Evolutionary conservation across 2,113 vertebrate genomes (phyloP), one percentile per base, ranked within the genome.

Genomic region (Atrichornis clamosus): DNA sequence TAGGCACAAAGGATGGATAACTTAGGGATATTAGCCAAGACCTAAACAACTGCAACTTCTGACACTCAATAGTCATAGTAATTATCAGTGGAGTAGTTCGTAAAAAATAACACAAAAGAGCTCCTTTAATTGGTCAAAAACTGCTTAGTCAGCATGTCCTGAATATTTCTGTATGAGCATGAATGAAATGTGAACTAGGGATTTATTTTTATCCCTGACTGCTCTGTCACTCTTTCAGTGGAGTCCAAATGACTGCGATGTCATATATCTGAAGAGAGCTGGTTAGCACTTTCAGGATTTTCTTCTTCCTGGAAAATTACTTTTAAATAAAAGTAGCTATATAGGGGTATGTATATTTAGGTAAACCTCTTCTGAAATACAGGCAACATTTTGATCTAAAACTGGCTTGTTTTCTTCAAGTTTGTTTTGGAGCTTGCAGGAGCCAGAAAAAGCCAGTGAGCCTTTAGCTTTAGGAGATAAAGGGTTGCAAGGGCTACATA

Each of bases 191-290:
- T 84, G 76, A 86, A 55, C 32, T 33, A 52, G 10, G 1, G 0
- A 46, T 81, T 84, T 93, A 81, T 90, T 95, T 94, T 93, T 93
- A 78, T 75, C 44, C 26, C 14, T 86, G 56, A 46, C 18, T 86
- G 52, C 60, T 84, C 72, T 47, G 59, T 86, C 79, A 90, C 24
- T 63, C 7, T 93, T 80, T 64, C 56, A 60, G 56, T 44, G 19
- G 44, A 74, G 39, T 49, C 17, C 32, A 63, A 10, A 12, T 39
- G 55, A 67, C 22, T 75, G 30, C 56, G 64, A 6, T 30, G 37
- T 33, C 18, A 6, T 4, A 49, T 18, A 13, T 84, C 64, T 84
- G 52, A 56, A 52, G 28, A 56, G 44, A 82, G 22, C 49, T 72
- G 15, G 9, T 70, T 63, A 63, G 19, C 21, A 67, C 3, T 33